A percentile compares a stretch with the other conserved stretches of the same genome.
These are phyloP conservation scores for Dipodomys ordii DNA, from an alignment of 2,113 vertebrate species.

Conservation along the genomic window DNA sequence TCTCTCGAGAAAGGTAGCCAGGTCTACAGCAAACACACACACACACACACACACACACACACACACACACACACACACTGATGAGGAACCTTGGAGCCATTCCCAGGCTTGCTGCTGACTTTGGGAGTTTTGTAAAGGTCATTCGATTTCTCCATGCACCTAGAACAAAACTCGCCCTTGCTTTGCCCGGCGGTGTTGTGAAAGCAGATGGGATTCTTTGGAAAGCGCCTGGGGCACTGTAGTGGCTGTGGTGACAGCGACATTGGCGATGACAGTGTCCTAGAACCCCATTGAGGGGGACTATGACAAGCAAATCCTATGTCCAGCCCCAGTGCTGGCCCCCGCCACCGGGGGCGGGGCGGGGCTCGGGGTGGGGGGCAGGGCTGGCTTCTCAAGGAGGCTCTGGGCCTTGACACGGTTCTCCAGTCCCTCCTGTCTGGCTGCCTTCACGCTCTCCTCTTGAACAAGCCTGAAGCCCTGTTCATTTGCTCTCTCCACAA, in stretches of 20 bases:
- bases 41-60: too few species aligned
- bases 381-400: neutral
- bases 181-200: neutral
- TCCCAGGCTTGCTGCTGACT: slow-evolving; percentile 50
- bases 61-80: neutral
- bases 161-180: neutral
- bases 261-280: too few species aligned
- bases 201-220: neutral
- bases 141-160: neutral
- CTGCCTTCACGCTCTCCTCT: neutral
- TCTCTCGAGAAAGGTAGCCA: neutral
- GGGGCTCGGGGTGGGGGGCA: too few species aligned
- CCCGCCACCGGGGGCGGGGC: too few species aligned
- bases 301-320: neutral
- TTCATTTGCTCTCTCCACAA: neutral
- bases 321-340: too few species aligned
- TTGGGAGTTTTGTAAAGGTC: neutral
- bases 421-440: neutral
- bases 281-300: slow-evolving; percentile 12
- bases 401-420: neutral
- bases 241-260: neutral
- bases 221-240: neutral
- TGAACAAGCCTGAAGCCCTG: too few species aligned
- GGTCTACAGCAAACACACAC: neutral
- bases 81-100: neutral